Percentiles rank a stretch among this genome's conserved stretches.
phyloP scores from a whole-genome alignment of 2,888 invertebrate species.

The Therioaphis trifolii region DNA sequence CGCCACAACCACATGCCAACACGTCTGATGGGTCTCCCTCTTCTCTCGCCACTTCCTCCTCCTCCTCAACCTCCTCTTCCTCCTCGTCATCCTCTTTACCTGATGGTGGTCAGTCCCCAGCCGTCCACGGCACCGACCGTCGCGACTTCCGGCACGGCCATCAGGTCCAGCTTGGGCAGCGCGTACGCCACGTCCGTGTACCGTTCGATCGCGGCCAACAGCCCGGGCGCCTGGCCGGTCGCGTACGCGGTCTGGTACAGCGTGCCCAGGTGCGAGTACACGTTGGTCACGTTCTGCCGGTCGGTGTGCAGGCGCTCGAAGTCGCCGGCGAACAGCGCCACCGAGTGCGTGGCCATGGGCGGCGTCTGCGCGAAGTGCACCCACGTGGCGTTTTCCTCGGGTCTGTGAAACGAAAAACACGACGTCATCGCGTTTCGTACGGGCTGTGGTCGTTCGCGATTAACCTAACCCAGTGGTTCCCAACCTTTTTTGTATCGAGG shows the following conservation, averaged over 20 bases:
- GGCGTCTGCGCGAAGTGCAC: constrained; percentile 63
- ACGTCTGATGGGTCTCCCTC: no score
- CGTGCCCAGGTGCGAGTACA: constrained; percentile 64
- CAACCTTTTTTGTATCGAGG: no score
- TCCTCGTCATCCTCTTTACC: constrained; percentile 68
- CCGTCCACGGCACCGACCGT: constrained; percentile 83
- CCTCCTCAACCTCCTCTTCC: no score
- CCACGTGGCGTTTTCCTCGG: no score
- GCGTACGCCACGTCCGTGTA: constrained; percentile 73
- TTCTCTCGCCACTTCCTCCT: no score
- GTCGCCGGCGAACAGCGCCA: constrained; percentile 87
- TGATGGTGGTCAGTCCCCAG: constrained; percentile 77
- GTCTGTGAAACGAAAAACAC: no score
- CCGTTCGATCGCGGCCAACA: constrained; percentile 73
- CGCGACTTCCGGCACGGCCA: constrained; percentile 83
- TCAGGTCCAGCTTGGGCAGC: constrained; percentile 78
- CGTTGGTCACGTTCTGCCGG: constrained; percentile 60
- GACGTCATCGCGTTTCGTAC: no score
- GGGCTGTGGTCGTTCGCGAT: no score
- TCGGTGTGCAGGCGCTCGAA: constrained; percentile 70
- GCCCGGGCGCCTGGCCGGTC: constrained; percentile 72
- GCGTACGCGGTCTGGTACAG: constrained; percentile 71
- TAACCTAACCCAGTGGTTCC: no score
- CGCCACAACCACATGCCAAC: no score
- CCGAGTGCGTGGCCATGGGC: constrained; percentile 73